Evolutionary conservation across 2,113 vertebrate species (phyloP).

Genomic region (Porphyrio hochstetteri): DNA sequence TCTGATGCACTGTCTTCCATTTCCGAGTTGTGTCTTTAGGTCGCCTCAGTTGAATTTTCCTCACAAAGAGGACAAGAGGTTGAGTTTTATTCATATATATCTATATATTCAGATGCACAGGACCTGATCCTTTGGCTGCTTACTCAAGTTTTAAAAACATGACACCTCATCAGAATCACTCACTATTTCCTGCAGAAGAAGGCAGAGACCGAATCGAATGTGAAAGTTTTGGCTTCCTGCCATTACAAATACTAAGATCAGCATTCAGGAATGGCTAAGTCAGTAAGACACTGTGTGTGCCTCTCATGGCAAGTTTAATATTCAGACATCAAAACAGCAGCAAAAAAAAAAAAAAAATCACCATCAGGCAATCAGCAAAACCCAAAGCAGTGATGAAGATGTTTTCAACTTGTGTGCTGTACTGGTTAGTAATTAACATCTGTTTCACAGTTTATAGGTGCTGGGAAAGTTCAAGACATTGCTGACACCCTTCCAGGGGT

Average conservation of each 20-base stretch:
- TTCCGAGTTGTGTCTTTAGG: not conserved
- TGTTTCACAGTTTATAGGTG: not conserved
- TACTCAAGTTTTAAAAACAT: not conserved
- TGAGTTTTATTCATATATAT: not conserved
- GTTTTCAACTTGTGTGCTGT: not conserved
- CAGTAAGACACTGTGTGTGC: not conserved
- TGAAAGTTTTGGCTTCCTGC: not conserved
- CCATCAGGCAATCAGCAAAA: conserved; percentile 5
- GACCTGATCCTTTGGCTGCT: not conserved
- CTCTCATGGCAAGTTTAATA: not conserved
- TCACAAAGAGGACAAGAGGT: not conserved
- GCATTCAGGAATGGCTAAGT: not conserved
- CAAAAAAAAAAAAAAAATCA: not conserved
- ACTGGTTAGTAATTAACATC: conserved; percentile 24
- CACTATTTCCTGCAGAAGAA: not conserved
- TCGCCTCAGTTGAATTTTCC: not conserved
- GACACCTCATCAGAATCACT: not conserved
- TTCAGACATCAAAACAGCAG: not conserved
- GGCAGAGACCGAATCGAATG: not conserved
- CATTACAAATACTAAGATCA: not conserved
- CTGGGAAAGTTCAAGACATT: not conserved
- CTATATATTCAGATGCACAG: not conserved
- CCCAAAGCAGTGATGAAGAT: not conserved
- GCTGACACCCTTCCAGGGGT: not conserved
- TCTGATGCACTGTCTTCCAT: not conserved